A percentile compares a stretch with the other conserved stretches of the same genome.
phyloP scores from a whole-genome alignment of 2,888 invertebrate species.

The Orthosia gracilis region DNA sequence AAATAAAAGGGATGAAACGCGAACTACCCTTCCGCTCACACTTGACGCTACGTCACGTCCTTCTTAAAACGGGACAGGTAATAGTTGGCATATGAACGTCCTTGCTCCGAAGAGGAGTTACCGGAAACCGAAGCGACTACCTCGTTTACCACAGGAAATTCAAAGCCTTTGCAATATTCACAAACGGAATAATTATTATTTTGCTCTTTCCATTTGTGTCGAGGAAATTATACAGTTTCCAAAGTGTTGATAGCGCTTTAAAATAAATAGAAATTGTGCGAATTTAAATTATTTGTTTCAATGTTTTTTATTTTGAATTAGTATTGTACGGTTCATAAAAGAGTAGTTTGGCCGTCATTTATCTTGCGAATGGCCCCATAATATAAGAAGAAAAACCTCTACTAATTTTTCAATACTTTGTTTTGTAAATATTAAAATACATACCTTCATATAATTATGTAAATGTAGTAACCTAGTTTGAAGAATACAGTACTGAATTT shows the following conservation, averaged over 20 bases:
- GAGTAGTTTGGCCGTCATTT: neutral
- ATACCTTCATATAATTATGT: too few species aligned
- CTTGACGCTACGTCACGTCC: neutral
- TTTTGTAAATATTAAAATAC: too few species aligned
- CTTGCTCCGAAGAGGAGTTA: conserved; percentile 11
- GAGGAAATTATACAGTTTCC: conserved; percentile 55
- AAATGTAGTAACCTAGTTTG: too few species aligned
- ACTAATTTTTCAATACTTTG: too few species aligned
- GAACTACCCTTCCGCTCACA: neutral
- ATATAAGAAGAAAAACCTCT: neutral
- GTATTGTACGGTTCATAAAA: neutral
- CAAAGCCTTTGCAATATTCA: conserved; percentile 61
- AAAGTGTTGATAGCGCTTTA: conserved; percentile 29
- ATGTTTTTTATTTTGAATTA: neutral
- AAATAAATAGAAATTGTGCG: conserved; percentile 9
- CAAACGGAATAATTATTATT: conserved; percentile 63
- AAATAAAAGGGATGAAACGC: neutral
- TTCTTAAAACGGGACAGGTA: conserved; percentile 32
- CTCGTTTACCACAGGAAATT: conserved; percentile 68
- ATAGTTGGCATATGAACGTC: conserved; percentile 42
- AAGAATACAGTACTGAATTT: too few species aligned
- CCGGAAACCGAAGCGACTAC: conserved; percentile 58
- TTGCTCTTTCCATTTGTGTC: conserved; percentile 52
- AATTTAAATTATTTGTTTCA: neutral
- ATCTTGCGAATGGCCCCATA: neutral